These are phyloP conservation scores for Erebia epiphron DNA, from an alignment of 2,888 invertebrate genomes.

Conservation along the genomic window DNA sequence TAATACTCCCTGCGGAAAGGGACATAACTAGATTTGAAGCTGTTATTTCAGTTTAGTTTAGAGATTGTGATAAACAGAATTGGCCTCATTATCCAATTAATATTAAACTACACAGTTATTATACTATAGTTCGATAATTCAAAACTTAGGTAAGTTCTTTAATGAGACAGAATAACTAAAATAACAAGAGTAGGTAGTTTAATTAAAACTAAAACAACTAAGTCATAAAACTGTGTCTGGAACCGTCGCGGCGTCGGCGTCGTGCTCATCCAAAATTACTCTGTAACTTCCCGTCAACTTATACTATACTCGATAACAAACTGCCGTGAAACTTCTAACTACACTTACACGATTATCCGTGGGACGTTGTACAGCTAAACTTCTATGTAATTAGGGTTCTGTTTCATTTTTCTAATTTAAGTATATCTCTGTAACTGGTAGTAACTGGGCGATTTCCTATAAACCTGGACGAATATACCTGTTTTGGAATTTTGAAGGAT, in stretches of 20 bases:
- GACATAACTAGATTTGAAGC: too few relatives aligned
- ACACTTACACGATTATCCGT: slow-evolving; percentile 53
- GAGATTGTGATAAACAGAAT: too few relatives aligned
- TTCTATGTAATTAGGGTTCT: slow-evolving; percentile 9
- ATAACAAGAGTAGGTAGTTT: slow-evolving; percentile 49
- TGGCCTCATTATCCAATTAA: too few relatives aligned
- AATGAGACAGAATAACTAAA: slow-evolving; percentile 9
- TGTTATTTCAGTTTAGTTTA: too few relatives aligned
- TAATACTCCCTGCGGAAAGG: too few relatives aligned
- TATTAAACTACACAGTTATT: too few relatives aligned
- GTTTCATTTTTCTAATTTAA: neutral
- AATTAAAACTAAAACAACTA: slow-evolving; percentile 63
- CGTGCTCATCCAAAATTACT: slow-evolving; percentile 54
- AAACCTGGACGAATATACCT: too few relatives aligned
- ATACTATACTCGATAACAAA: slow-evolving; percentile 55
- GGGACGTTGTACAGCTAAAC: slow-evolving; percentile 36
- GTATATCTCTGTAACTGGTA: too few relatives aligned
- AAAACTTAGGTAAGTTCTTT: neutral
- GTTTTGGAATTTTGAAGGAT: too few relatives aligned
- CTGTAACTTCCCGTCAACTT: slow-evolving; percentile 53
- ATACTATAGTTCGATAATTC: slow-evolving; percentile 7
- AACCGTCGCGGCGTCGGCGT: slow-evolving; percentile 53
- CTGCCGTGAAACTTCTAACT: slow-evolving; percentile 59
- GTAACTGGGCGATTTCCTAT: too few relatives aligned
- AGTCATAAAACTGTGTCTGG: slow-evolving; percentile 65